These are phyloP conservation scores for Cheilosia urbana DNA, from an alignment of 2,888 invertebrate genomes.

Conservation along the genomic window DNA sequence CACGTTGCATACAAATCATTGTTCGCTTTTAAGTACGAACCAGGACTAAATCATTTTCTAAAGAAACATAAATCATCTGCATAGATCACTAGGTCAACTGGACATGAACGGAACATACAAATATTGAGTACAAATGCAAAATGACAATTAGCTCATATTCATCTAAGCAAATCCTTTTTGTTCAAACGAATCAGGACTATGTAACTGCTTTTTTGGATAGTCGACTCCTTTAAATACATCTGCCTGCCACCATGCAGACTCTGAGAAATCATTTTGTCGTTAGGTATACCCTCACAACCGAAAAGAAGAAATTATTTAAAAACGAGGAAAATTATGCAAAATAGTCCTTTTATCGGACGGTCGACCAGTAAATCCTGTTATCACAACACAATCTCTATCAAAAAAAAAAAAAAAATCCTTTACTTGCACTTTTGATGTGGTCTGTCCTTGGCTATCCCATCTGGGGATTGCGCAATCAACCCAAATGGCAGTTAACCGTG, in stretches of 20 bases:
- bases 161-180: conserved; percentile 2
- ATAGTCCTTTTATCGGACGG: conserved; percentile 58
- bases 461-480: conserved; percentile 48
- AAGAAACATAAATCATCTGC: background rate
- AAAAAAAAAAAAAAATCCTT: conserved; percentile 57
- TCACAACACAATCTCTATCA: conserved; percentile 68
- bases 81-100: conserved; percentile 39
- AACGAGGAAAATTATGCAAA: conserved; percentile 69
- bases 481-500: conserved; percentile 62
- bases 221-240: conserved; percentile 35
- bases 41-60: no score
- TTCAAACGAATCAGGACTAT: background rate
- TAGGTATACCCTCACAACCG: conserved; percentile 22
- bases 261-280: conserved; percentile 53
- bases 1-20: no score
- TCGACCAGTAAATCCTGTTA: conserved; percentile 74
- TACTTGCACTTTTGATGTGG: conserved; percentile 49
- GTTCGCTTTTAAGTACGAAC: no score
- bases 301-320: conserved; percentile 42
- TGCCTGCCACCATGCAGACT: conserved; percentile 24
- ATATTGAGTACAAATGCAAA: conserved; percentile 40
- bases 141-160: conserved; percentile 55
- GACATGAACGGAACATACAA: background rate
- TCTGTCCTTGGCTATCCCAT: conserved; percentile 43
- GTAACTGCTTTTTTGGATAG: background rate